Base-by-base conservation (phyloP, 2,113 vertebrate species). In the Dunckerocampus dactyliophorus region DNA sequence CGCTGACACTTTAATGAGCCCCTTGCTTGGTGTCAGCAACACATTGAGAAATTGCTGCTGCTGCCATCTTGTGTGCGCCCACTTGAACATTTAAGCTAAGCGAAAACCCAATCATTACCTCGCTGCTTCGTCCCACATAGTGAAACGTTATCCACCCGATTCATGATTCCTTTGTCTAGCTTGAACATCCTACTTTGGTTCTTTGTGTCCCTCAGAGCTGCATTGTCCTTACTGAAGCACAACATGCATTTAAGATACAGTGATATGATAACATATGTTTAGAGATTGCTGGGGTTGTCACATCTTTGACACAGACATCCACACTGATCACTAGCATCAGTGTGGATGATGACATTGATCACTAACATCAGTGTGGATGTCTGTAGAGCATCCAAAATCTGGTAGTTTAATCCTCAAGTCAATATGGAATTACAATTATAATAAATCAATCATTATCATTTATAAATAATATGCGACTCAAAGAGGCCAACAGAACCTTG, bases 1-100 rank as follows among this genome's bases (percentile, higher is more conserved):
- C 79, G 79, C 77, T 83, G 87, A 88, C 82, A 87, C 75, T 75
- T 85, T 89, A 90, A 89, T 89, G 78, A 87, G 79, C 70, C 79
- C 83, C 77, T 82, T 67, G 72, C 77, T 74, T 64, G 55, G 79
- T 86, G 83, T 87, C 85, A 73, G 76, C 67, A 63, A 62, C 79
- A 67, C 81, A 72, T 76, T 77, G 78, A 76, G 73, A 82, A 79
- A 72, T 65, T 66, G 63, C 22, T 59, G 70, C 70, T 72, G 64
- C 74, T 81, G 76, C 80, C 77, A 74, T 79, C 79, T 79, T 75
- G 81, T 70, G 65, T 49, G 67, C 78, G 45, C 76, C 81, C 84
- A 83, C 83, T 84, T 77, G 72, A 72, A 74, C 69, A 69, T 77
- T 86, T 79, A 57, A 80, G 80, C 68, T 58, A 42, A 46, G 48